Evolutionary conservation across 2,888 invertebrate genomes (phyloP), one percentile per base, ranked within the genome.

Genomic region (Nemoura dubitans): DNA sequence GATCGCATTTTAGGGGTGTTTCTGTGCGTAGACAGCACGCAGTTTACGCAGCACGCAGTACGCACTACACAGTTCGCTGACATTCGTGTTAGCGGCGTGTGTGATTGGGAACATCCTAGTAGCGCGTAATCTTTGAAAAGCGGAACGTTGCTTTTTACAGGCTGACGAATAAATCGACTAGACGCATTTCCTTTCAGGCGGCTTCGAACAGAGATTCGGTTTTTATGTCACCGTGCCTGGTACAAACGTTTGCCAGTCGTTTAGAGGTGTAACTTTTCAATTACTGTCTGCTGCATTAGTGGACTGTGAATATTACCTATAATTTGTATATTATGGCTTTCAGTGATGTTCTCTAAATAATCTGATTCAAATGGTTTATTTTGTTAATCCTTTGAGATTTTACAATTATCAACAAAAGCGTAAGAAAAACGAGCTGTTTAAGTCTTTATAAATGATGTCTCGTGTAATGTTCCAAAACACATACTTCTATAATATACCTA

Each of bases 1-100:
- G 76, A 84, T 84, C 43, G 76, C 84, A 30, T 84, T 84, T 30
- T 21, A 59, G 30, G 81, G 81, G 81, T 30, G 81, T 81, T 26
- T 81, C 28, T 59, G 2, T 59, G 21, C 16, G 59, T 7, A 21
- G 59, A 59, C 59, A 59, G 2, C 59, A 59, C 10, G 21, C 59
- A 59, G 59, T 59, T 21, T 59, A 21, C 59, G 14, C 21, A 59
- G 21, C n/a, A n/a, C n/a, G n/a, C n/a, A n/a, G 59, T 7, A 21
- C 6, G 14, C 59, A 59, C 10, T 14, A 59, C 10, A 21, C 59
- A 59, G 59, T 59, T 21, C 14, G 21, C 59, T 7, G 1, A 59
- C 1, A 59, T 36, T 36, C 36, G 36, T 36, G 36, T 36, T 3
- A 10, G 3, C 3, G 3, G 36, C 10, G 5, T 36, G 10, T 36